Evolutionary conservation across 2,888 invertebrate genomes (phyloP), one percentile per base, ranked within the genome.

Genomic region (Hedya salicella): DNA sequence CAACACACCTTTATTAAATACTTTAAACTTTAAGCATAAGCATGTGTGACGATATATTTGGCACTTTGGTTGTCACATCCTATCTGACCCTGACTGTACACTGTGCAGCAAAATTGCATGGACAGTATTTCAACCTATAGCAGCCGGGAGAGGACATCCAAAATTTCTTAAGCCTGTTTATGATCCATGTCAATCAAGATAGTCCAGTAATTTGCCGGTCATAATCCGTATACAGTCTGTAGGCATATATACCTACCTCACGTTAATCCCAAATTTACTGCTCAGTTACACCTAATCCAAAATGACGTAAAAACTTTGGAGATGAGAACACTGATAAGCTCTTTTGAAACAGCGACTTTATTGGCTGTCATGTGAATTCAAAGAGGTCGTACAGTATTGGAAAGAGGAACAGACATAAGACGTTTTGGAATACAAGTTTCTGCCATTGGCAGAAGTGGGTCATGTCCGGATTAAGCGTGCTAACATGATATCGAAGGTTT

Each of bases 361-460:
- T 6, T 25, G 6, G 6, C n/a, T 6, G 25, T 6, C 25, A 25
- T 6, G 25, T 25, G 25, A 25, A 25, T 25, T 25, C 25, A 6
- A 25, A 25, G 6, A 25, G 25, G 25, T n/a, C 25, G 25, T 6
- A 25, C 5, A 6, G 25, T 25, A 6, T 25, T 25, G 25, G 25
- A 25, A 25, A 25, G 25, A 25, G 25, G 6, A 25, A 25, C 5
- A 1, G 25, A 25, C 36, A 9, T 36, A 36, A 36, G 36, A 9
- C 36, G 9, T 36, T 36, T 36, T 36, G 1, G 36, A 36, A 9
- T 9, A 9, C 4, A 1, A 13, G 13, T 53, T n/a, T 11, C 32
- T 30, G 32, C 44, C 36, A 16, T 39, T 53, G 19, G 2, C 36
- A 13, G 13, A 59, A 48, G 19, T 46, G 19, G 44, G 46, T 17